phyloP scores from a whole-genome alignment of 2,888 invertebrate genomes.

The Leptinotarsa peninsularis region DNA sequence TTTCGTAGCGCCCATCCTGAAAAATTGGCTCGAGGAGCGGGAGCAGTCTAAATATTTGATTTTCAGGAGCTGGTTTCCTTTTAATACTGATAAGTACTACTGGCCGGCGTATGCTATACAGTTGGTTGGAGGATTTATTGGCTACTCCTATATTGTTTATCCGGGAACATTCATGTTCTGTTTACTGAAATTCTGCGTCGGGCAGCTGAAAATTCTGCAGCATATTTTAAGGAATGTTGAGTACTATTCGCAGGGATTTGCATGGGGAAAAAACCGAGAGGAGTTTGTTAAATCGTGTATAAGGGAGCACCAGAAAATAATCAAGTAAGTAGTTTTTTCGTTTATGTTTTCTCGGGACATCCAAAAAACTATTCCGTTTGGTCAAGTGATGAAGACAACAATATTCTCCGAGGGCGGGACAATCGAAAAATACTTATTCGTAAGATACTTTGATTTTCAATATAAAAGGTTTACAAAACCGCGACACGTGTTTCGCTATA shows the following conservation, averaged over 20 bases:
- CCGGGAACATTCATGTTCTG: slow-evolving; percentile 38
- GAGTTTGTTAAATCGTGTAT: slow-evolving; percentile 34
- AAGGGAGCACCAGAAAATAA: slow-evolving; percentile 37
- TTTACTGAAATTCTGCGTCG: slow-evolving; percentile 33
- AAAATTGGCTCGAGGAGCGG: slow-evolving; percentile 36
- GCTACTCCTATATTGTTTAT: slow-evolving; percentile 36
- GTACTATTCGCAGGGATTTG: too few species aligned
- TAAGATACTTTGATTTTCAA: too few species aligned
- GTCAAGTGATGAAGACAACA: too few species aligned
- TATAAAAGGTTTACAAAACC: too few species aligned
- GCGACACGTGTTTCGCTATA: too few species aligned
- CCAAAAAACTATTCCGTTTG: too few species aligned
- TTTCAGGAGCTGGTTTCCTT: slow-evolving; percentile 47
- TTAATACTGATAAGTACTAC: slow-evolving; percentile 46
- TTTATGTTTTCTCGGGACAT: not conserved
- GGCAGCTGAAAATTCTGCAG: slow-evolving; percentile 35
- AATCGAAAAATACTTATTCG: too few species aligned
- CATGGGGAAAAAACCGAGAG: slow-evolving; percentile 1
- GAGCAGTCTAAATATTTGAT: slow-evolving; percentile 44
- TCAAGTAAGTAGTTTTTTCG: slow-evolving; percentile 25
- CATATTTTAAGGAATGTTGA: slow-evolving; percentile 28
- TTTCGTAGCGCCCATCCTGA: slow-evolving; percentile 41
- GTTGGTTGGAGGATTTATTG: slow-evolving; percentile 40
- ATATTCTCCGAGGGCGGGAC: too few species aligned
- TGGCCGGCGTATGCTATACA: slow-evolving; percentile 45